Conservation (phyloP, 2,113 vertebrate genomes). For the Todiramphus chloris region DNA sequence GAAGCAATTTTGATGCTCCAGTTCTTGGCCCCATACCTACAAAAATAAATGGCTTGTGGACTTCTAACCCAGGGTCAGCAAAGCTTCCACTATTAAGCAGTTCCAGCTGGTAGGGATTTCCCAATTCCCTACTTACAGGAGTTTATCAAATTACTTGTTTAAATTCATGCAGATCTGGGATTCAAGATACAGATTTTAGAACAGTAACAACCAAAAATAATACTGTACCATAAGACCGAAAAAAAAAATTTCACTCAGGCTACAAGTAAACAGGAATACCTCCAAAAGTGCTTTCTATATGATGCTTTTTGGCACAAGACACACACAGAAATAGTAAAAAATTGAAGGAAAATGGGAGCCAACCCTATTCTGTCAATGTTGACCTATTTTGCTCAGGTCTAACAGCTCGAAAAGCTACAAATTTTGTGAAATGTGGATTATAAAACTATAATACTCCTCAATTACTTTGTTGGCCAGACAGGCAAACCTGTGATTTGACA, state of each 20-base stretch:
- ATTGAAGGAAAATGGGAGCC: slow-evolving; percentile 17
- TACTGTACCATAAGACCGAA: neutral
- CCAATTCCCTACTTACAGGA: neutral
- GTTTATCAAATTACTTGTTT: neutral
- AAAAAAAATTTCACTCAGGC: neutral
- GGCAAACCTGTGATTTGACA: slow-evolving; percentile 80
- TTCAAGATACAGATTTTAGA: neutral
- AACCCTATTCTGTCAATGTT: slow-evolving; percentile 71
- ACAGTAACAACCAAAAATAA: neutral
- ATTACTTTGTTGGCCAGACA: slow-evolving; percentile 78
- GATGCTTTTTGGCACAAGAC: neutral
- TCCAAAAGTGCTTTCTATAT: neutral
- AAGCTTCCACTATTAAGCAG: slow-evolving; percentile 22
- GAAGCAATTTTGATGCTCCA: neutral
- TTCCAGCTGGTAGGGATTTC: slow-evolving; percentile 26
- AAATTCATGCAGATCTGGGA: slow-evolving; percentile 5
- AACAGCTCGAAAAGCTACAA: slow-evolving; percentile 76
- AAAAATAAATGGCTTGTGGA: slow-evolving; percentile 32
- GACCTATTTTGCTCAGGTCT: slow-evolving; percentile 80
- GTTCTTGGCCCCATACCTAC: neutral
- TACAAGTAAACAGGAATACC: neutral
- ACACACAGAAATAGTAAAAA: neutral
- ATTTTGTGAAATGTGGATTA: slow-evolving; percentile 71
- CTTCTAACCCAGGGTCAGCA: slow-evolving; percentile 32
- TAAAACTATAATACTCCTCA: slow-evolving; percentile 76